phyloP scores from a whole-genome alignment of 2,113 vertebrate species.

The Zosterops hypoxanthus region DNA sequence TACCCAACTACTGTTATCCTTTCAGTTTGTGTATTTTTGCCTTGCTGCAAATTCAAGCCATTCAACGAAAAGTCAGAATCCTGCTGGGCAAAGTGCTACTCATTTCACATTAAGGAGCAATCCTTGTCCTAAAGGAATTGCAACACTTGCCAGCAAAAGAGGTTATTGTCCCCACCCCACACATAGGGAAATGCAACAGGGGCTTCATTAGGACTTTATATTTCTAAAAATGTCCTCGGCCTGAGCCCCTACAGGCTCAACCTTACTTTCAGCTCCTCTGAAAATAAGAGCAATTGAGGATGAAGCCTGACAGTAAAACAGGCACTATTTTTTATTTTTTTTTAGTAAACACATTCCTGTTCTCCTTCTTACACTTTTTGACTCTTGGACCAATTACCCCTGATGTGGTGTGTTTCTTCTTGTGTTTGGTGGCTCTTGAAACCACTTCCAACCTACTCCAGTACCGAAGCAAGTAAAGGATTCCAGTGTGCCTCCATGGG shows the following conservation, averaged over 20 bases:
- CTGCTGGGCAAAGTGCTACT: background rate
- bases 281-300: background rate
- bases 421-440: background rate
- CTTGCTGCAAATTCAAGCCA: background rate
- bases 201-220: background rate
- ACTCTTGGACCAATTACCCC: background rate
- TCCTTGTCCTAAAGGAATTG: background rate
- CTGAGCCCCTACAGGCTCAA: background rate
- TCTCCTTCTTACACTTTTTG: background rate
- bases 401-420: background rate
- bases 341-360: background rate
- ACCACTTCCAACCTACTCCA: background rate
- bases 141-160: background rate
- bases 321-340: background rate
- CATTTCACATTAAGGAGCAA: background rate
- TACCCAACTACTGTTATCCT: background rate
- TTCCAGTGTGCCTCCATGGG: background rate
- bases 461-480: background rate
- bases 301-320: background rate
- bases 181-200: background rate
- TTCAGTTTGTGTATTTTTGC: background rate
- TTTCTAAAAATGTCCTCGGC: background rate
- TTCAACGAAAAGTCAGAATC: constrained; percentile 10
- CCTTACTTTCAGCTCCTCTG: background rate
- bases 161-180: background rate